Percentiles rank a stretch among this genome's conserved stretches.
These are phyloP conservation scores for Anguilla anguilla DNA, from an alignment of 2,797 vertebrate genomes.

Conservation along the genomic window DNA sequence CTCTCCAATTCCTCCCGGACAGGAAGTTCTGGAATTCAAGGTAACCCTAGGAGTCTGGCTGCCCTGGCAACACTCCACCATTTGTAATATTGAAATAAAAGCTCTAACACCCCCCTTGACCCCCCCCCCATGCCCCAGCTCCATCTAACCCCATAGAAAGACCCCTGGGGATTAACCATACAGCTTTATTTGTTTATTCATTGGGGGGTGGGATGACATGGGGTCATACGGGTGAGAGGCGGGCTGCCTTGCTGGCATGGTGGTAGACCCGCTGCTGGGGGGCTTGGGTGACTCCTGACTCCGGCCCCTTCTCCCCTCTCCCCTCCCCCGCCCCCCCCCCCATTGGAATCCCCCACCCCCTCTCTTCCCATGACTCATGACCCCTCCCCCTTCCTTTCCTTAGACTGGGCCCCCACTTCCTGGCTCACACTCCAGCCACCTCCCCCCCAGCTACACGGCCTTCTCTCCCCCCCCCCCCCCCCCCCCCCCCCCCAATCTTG, in stretches of 20 bases:
- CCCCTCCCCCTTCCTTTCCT: not conserved
- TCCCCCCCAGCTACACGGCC: not conserved
- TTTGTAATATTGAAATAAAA: not conserved
- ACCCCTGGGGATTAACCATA: not conserved
- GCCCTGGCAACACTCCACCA: constrained; percentile 33
- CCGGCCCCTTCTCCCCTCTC: not conserved
- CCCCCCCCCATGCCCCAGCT: not conserved
- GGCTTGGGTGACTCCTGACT: too few species aligned
- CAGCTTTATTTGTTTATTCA: not conserved
- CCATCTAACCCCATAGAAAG: not conserved
- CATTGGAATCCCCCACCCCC: not conserved
- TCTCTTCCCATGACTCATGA: not conserved
- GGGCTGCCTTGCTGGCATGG: not conserved
- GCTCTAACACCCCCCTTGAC: not conserved
- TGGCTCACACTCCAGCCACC: not conserved
- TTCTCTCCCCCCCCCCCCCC: not conserved
- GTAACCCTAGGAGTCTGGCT: constrained; percentile 45
- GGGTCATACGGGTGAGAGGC: not conserved
- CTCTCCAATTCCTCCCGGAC: constrained; percentile 29
- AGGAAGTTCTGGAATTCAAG: constrained; percentile 53
- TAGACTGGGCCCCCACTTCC: constrained; percentile 16
- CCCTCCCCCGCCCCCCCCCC: not conserved
- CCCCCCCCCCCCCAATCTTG: too few species aligned
- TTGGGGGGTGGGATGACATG: not conserved
- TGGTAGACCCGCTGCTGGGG: not conserved